Base-by-base conservation (phyloP, 2,888 invertebrate genomes). In the Eucera pruinosa region DNA sequence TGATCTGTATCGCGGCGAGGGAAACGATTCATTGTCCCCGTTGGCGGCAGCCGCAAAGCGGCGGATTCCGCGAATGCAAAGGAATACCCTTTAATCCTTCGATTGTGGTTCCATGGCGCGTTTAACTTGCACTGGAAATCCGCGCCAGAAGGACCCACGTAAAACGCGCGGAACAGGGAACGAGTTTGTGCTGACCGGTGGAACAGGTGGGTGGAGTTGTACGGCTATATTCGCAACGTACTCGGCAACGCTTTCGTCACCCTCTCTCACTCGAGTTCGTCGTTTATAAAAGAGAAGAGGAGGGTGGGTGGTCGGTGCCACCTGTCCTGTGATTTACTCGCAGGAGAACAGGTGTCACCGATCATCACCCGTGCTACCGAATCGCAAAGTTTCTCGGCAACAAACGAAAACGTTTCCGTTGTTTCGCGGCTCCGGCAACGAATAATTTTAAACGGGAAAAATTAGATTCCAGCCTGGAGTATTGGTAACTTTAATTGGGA, bases 181-280 rank as follows among this genome's bases (percentile, higher is more conserved):
- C 58, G 64, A 69, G 67, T 82, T 80, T 57, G n/a, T n/a, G 70
- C 75, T 58, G 72, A 80, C 71, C 76, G 71, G 30, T 61, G 80
- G 65, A 83, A 82, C 82, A 82, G 82, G 83, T 82, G 82, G 83
- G 80, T 70, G 72, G 69, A 64, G 74, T 45, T 43, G 75, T 33
- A 5, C 66, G 54, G 73, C 54, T 73, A 60, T 67, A 83, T 82
- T 82, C 69, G n/a, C n/a, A 62, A 70, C 33, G n/a, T 48, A 0
- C 47, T 47, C 66, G 52, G 39, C 66, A n/a, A 52, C 45, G 45
- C 52, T 70, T 60, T 64, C 74, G 54, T 62, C 73, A 25, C 36
- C 33, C 39, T 7, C 1, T 20, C 15, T 27, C 3, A 6, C 25
- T 13, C 41, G 18, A 18, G 18, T 25, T 43, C 41, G 47, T 33